phyloP scores from a whole-genome alignment of 1,140 invertebrate genomes.

The Tetraneura akinire region DNA sequence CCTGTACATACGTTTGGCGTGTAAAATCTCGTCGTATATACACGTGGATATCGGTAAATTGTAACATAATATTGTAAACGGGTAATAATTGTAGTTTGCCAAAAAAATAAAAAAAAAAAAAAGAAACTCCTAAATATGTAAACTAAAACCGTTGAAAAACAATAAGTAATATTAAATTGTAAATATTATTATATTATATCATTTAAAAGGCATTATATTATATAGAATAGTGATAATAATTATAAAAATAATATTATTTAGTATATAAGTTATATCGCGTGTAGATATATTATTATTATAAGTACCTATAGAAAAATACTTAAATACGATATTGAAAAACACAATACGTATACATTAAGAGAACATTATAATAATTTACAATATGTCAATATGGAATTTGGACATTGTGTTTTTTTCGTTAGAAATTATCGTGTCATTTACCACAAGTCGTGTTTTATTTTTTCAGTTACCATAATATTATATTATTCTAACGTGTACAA shows the following conservation, averaged over 20 bases:
- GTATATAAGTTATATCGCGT: not conserved
- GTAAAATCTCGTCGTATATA: too few species aligned
- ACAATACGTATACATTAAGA: not conserved
- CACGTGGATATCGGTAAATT: too few species aligned
- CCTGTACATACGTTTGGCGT: too few species aligned
- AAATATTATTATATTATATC: too few species aligned
- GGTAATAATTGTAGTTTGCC: too few species aligned
- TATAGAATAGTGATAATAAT: not conserved
- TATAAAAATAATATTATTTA: not conserved
- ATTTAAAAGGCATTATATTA: too few species aligned
- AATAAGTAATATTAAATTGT: too few species aligned
- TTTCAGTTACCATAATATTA: slow-evolving; percentile 34
- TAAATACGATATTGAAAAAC: not conserved
- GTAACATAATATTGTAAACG: too few species aligned
- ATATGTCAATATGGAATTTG: not conserved
- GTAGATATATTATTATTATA: not conserved
- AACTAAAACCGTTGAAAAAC: too few species aligned
- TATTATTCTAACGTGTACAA: too few species aligned
- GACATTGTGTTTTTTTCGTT: not conserved
- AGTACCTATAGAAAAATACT: not conserved
- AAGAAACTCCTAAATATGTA: too few species aligned
- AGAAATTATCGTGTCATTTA: not conserved
- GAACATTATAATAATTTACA: not conserved
- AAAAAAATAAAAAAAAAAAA: too few species aligned
- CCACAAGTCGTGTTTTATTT: slow-evolving; percentile 15